These are phyloP conservation scores for Oceanites oceanicus DNA, from an alignment of 2,113 vertebrate species.

Conservation along the genomic window DNA sequence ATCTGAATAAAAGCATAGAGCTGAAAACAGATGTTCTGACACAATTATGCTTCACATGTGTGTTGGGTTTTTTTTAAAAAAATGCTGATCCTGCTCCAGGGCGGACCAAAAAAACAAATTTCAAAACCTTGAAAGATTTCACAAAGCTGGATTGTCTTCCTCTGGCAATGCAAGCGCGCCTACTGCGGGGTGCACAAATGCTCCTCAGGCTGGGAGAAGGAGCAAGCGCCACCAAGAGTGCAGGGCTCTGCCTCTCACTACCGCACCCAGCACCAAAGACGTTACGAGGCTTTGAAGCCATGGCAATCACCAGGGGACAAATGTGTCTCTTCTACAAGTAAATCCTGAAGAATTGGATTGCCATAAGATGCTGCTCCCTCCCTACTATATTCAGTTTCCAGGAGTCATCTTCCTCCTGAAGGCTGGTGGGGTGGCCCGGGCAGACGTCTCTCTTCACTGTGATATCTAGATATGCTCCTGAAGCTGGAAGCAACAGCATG, in stretches of 20 bases:
- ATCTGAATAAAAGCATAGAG: slow-evolving; percentile 3
- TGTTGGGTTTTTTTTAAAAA: not conserved
- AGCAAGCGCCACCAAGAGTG: not conserved
- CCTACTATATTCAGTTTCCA: not conserved
- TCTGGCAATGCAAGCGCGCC: not conserved
- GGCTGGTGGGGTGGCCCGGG: not conserved
- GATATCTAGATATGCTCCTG: not conserved
- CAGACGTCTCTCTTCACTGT: not conserved
- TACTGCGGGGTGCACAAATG: not conserved
- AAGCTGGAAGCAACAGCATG: not conserved
- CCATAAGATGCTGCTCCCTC: not conserved
- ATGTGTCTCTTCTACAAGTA: not conserved
- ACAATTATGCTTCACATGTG: not conserved
- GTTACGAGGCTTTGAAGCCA: not conserved
- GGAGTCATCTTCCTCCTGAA: not conserved
- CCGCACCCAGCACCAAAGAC: not conserved
- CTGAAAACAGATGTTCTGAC: slow-evolving; percentile 30
- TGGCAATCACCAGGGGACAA: not conserved
- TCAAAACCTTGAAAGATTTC: slow-evolving; percentile 18
- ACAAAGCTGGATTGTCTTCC: not conserved
- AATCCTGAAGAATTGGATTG: not conserved
- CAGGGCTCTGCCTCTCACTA: not conserved
- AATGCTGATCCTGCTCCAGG: not conserved
- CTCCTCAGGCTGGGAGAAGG: not conserved
- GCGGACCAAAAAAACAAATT: not conserved